Base-by-base conservation (phyloP, 1,140 invertebrate species). In the Octopus sinensis region DNA sequence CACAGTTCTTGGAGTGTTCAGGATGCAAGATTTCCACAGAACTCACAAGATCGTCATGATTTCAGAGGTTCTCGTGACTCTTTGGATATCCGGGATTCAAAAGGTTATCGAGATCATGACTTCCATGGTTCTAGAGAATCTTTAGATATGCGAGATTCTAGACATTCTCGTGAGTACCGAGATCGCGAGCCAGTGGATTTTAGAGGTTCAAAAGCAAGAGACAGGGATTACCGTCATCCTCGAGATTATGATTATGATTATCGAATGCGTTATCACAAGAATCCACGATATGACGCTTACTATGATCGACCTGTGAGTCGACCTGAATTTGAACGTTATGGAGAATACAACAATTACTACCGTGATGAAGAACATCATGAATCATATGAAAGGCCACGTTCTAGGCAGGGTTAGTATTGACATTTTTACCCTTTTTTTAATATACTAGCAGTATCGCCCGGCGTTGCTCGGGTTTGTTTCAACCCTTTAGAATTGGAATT, bases 311-410 rank as follows among this genome's bases (percentile, higher is more conserved):
- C 85, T 54, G 71, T 54, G 7, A 87, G 84, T 75, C 23, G 85
- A 77, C 52, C 81, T 53, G 83, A 84, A 13, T 52, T 76, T 54
- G 51, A 79, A 7, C 54, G 54, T 17, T 53, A 79, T 13, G 9
- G 43, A 53, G 30, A 78, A 75, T 81, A 82, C 62, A 51, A 68
- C 7, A 79, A 82, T n/a, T 76, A 79, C 53, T 83, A 84, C 73
- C 68, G 79, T 9, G 83, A 86, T 77, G 76, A 75, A 23, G 82
- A 84, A 62, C 68, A 78, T 9, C 82, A 86, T 77, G 76, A 75
- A 23, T 62, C 81, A 84, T 88, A 89, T 75, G 86, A 89, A n/a
- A 82, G 89, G 30, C 88, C 89, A 52, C 82, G 86, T 73, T 90
- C 89, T n/a, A 83, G 88, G 78, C 85, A 86, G 68, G 88, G 84